These are phyloP conservation scores for Octonoba sinensis DNA, from an alignment of 2,888 invertebrate genomes.

Conservation along the genomic window DNA sequence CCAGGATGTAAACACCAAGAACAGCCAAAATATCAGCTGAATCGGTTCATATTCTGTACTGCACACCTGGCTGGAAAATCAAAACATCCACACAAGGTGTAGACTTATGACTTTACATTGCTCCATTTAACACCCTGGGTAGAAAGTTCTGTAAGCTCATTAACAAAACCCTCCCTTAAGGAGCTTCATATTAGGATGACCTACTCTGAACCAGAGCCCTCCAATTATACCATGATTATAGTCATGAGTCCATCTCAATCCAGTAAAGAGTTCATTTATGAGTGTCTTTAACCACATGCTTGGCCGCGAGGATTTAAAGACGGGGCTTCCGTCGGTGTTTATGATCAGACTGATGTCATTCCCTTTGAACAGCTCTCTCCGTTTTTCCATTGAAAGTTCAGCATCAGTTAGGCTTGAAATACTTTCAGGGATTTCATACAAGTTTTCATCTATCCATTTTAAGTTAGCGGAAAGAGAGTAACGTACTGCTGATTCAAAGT, in stretches of 20 bases:
- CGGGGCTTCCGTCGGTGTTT: conserved; percentile 33
- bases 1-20: conserved; percentile 36
- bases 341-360: conserved; percentile 13
- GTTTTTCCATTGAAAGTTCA: conserved; percentile 2
- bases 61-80: conserved; percentile 37
- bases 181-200: conserved; percentile 28
- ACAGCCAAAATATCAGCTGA: conserved; percentile 32
- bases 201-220: conserved; percentile 37
- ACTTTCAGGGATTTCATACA: conserved; percentile 4
- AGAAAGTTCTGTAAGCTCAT: conserved; percentile 8
- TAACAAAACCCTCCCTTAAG: conserved; percentile 15
- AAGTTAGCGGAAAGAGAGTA: neutral
- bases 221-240: conserved; percentile 8
- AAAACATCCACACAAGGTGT: conserved; percentile 18
- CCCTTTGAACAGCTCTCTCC: conserved; percentile 12
- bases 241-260: conserved; percentile 29
- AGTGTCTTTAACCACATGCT: conserved; percentile 24
- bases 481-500: neutral
- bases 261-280: conserved; percentile 28
- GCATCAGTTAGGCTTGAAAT: conserved; percentile 13
- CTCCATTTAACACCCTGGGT: conserved; percentile 11
- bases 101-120: conserved; percentile 15
- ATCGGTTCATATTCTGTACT: conserved; percentile 30
- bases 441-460: neutral
- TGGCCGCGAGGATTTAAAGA: conserved; percentile 23